A percentile compares a stretch with the other conserved stretches of the same genome.
phyloP scores from a whole-genome alignment of 2,888 invertebrate genomes.

The Nemurella pictetii region DNA sequence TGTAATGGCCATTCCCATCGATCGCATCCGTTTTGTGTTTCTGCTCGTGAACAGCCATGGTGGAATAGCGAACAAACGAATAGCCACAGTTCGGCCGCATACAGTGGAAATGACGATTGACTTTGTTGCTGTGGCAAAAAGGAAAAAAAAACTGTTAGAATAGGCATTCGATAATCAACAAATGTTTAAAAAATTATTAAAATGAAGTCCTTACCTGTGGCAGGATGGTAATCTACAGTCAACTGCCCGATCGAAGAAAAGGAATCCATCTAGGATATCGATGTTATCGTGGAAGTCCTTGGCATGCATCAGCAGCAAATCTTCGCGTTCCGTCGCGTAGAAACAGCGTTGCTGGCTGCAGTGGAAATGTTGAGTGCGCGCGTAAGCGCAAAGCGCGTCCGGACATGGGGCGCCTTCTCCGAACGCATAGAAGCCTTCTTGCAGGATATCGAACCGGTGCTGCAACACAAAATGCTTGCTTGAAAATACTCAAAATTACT shows the following conservation, averaged over 20 bases:
- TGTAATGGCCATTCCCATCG: slow-evolving; percentile 47
- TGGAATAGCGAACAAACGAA: slow-evolving; percentile 73
- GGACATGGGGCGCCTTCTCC: slow-evolving; percentile 62
- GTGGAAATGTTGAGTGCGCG: slow-evolving; percentile 77
- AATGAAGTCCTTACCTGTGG: slow-evolving; percentile 50
- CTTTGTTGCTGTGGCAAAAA: slow-evolving; percentile 62
- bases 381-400: slow-evolving; percentile 72
- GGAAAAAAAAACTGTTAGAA: slow-evolving; percentile 13
- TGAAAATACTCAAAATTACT: too few species aligned
- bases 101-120: slow-evolving; percentile 78
- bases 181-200: neutral
- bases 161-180: neutral
- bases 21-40: slow-evolving; percentile 55
- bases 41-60: slow-evolving; percentile 72
- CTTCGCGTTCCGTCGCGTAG: slow-evolving; percentile 78
- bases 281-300: slow-evolving; percentile 83
- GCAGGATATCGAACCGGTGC: slow-evolving; percentile 43
- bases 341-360: slow-evolving; percentile 82
- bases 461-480: slow-evolving; percentile 30
- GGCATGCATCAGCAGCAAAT: slow-evolving; percentile 78
- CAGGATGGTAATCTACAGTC: slow-evolving; percentile 71
- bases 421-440: slow-evolving; percentile 50
- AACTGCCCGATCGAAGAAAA: slow-evolving; percentile 75
- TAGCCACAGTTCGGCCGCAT: slow-evolving; percentile 69
- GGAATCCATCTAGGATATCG: slow-evolving; percentile 81